Conservation (phyloP, 2,113 vertebrate species). For the Vidua macroura region DNA sequence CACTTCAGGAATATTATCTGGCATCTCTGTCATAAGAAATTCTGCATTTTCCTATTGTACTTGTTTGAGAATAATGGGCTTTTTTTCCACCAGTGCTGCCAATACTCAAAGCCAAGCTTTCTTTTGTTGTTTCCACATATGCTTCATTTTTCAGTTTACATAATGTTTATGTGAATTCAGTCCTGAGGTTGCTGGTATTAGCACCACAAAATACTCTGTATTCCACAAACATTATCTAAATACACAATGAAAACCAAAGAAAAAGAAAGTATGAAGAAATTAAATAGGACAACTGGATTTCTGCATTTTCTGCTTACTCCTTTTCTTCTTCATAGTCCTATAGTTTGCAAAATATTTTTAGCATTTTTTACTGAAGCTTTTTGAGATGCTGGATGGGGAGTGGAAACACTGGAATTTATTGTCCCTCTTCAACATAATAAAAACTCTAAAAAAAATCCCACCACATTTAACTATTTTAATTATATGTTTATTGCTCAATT, state of each 20-base stretch:
- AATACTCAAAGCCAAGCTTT: not conserved
- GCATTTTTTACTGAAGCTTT: not conserved
- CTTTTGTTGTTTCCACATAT: not conserved
- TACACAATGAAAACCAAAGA: not conserved
- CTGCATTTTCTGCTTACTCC: not conserved
- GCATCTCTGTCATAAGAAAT: not conserved
- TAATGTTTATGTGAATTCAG: not conserved
- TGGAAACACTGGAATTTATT: not conserved
- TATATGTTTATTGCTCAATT: not conserved
- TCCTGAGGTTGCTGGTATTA: not conserved
- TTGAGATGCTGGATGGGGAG: not conserved
- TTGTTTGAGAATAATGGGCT: not conserved
- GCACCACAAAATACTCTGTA: not conserved
- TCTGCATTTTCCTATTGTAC: not conserved
- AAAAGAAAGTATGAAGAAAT: not conserved
- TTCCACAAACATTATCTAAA: not conserved
- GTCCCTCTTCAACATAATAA: not conserved
- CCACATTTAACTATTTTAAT: constrained; percentile 2
- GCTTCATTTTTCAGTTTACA: not conserved
- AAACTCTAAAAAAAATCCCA: not conserved
- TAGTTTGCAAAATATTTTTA: not conserved
- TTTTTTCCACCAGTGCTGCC: not conserved
- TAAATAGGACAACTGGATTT: not conserved
- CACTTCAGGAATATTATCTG: not conserved
- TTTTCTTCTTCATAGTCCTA: not conserved